Evolutionary conservation across 2,888 invertebrate species (phyloP).

Genomic region (Amblyjoppa proteus): DNA sequence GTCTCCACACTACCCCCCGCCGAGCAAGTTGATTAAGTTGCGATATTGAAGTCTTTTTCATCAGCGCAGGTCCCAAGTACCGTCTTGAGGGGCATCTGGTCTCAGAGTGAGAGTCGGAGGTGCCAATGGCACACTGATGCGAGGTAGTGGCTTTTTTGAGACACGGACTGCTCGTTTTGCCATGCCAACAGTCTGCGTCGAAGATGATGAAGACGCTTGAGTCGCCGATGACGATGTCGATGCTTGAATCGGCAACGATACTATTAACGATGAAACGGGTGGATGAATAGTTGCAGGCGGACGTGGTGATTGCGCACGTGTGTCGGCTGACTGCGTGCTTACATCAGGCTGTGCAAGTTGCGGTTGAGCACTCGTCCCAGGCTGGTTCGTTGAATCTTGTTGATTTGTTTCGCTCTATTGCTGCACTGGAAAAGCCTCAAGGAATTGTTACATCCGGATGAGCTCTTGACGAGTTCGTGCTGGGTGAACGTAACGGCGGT

Average conservation of each 20-base stretch:
- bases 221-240: neutral
- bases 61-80: neutral
- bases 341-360: too few relatives aligned
- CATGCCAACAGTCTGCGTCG: neutral
- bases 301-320: neutral
- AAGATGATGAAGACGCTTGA: neutral
- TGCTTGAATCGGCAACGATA: neutral
- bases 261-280: neutral
- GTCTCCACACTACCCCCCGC: neutral
- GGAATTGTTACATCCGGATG: neutral
- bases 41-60: neutral
- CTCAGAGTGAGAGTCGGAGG: neutral
- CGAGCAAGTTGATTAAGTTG: neutral
- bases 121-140: neutral
- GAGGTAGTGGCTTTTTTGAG: neutral
- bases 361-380: neutral
- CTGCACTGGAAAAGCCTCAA: neutral
- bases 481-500: too few relatives aligned
- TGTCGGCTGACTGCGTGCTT: neutral
- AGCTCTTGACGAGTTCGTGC: too few relatives aligned
- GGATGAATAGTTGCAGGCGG: neutral
- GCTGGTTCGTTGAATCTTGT: neutral
- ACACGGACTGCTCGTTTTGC: neutral
- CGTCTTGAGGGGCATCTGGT: neutral
- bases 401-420: neutral